Evolutionary conservation across 2,888 invertebrate species (phyloP).

Genomic region (Pogonocherus hispidulus): DNA sequence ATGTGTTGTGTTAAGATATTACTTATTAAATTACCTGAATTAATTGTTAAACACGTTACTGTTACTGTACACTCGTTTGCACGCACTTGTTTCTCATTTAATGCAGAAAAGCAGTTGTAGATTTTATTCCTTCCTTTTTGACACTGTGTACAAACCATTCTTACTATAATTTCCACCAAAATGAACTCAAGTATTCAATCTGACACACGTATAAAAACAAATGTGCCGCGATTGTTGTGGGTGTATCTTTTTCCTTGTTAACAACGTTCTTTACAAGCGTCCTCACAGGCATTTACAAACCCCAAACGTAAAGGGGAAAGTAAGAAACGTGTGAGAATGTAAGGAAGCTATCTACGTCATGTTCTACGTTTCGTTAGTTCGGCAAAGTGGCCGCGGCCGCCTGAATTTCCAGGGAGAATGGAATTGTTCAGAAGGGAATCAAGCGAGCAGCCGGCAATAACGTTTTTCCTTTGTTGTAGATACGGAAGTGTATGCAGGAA

Average conservation of each 20-base stretch:
- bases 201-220: neutral
- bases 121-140: too few relatives aligned
- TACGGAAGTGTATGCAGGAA: neutral
- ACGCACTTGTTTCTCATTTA: too few relatives aligned
- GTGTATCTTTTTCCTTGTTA: neutral
- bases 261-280: neutral
- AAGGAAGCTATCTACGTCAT: neutral
- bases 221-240: neutral
- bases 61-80: too few relatives aligned
- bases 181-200: neutral
- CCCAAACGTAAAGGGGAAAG: neutral
- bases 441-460: neutral
- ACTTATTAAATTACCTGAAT: too few relatives aligned
- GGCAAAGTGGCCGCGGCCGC: slow-evolving; percentile 4
- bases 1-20: too few relatives aligned
- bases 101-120: too few relatives aligned
- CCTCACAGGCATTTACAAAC: neutral
- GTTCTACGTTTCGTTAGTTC: neutral
- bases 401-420: too few relatives aligned
- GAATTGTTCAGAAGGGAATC: neutral
- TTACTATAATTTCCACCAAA: too few relatives aligned
- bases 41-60: too few relatives aligned
- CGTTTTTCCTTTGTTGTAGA: slow-evolving; percentile 4
- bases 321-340: neutral
- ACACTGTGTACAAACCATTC: too few relatives aligned